phyloP scores from a whole-genome alignment of 2,797 vertebrate species.

The Pterois miles region DNA sequence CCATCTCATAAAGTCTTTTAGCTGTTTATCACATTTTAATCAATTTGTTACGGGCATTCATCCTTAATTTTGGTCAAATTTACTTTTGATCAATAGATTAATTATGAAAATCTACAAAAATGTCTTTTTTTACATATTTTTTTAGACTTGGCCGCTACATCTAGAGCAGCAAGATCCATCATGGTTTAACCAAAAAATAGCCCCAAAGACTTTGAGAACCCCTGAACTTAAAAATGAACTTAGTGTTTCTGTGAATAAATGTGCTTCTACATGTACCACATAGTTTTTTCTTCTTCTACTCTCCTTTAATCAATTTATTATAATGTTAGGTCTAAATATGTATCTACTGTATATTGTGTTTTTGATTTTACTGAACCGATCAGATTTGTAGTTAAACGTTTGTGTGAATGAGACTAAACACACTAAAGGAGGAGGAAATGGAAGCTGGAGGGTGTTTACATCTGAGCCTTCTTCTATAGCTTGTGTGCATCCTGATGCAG shows the following conservation, averaged over 20 bases:
- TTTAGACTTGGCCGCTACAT: background rate
- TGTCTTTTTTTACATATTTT: background rate
- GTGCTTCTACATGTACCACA: background rate
- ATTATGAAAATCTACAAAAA: background rate
- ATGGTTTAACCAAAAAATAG: background rate
- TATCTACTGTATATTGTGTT: background rate
- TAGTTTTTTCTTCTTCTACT: background rate
- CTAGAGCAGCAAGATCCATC: background rate
- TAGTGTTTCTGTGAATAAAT: background rate
- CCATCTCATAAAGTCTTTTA: background rate
- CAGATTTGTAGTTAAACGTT: background rate
- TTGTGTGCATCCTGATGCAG: conserved; percentile 9
- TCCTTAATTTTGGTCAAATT: background rate
- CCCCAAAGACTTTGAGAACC: too few species aligned
- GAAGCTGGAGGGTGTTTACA: background rate
- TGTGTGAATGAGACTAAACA: background rate
- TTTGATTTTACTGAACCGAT: background rate
- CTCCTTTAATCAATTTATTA: background rate
- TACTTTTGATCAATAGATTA: background rate
- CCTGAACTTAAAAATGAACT: too few species aligned
- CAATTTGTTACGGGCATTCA: background rate
- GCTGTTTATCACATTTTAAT: background rate
- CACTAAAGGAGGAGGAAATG: background rate
- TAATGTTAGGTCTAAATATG: too few species aligned
- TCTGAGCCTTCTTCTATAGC: background rate